phyloP scores from a whole-genome alignment of 2,113 vertebrate species.

The Oxyura jamaicensis region DNA sequence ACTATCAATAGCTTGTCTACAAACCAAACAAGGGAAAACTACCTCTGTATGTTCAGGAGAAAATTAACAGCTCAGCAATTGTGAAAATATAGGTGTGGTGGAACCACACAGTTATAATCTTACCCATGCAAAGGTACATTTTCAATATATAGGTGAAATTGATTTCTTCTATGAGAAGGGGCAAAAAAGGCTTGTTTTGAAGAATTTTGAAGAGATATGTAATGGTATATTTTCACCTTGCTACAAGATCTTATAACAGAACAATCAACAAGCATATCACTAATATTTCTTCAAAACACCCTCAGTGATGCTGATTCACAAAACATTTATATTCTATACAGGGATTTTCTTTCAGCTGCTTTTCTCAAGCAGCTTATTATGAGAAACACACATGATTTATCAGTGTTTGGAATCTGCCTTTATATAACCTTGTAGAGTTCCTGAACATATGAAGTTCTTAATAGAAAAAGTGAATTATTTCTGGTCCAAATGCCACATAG shows the following conservation, averaged over 20 bases:
- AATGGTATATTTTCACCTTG: neutral
- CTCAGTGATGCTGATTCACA: neutral
- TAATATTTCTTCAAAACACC: slow-evolving; percentile 21
- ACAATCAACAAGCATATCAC: neutral
- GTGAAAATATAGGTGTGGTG: neutral
- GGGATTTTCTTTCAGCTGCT: neutral
- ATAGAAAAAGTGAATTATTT: slow-evolving; percentile 68
- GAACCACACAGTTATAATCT: neutral
- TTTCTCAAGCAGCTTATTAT: slow-evolving; percentile 16
- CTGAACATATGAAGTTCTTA: slow-evolving; percentile 8
- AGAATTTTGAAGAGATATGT: neutral
- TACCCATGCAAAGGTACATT: neutral
- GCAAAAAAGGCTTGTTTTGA: neutral
- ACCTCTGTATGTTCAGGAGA: neutral
- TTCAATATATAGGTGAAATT: neutral
- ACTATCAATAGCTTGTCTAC: neutral
- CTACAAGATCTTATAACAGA: neutral
- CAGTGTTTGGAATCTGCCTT: slow-evolving; percentile 40
- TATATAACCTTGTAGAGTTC: slow-evolving; percentile 25
- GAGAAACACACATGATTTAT: slow-evolving; percentile 45
- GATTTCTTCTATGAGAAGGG: neutral
- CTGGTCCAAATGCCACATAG: slow-evolving; percentile 12
- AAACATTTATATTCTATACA: slow-evolving; percentile 4
- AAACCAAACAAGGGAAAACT: neutral
- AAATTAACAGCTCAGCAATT: neutral